Base-by-base conservation (phyloP, 1,140 invertebrate genomes). In the Drosophila kikkawai region DNA sequence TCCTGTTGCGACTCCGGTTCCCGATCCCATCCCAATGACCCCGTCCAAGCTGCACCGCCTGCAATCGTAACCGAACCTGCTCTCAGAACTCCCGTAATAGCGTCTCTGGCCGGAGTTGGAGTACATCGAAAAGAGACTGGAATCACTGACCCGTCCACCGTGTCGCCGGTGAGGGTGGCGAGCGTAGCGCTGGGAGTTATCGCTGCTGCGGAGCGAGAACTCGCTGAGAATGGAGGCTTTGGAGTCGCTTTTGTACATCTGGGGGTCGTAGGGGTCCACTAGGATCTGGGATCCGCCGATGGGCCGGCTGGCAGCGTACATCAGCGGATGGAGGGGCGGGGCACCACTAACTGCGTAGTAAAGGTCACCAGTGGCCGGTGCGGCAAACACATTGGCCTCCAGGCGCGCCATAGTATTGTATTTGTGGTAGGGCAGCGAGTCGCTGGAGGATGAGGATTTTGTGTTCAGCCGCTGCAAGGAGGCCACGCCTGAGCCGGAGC, bases 231-330 rank as follows among this genome's bases (percentile, higher is more conserved):
- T 93, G 2, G 92, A 93, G 4, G 90, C 91, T 7, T 76, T 81
- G 0, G 92, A 93, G 57, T 93, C 92, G 44, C 91, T 92, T 42
- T 93, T 93, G 53, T 93, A 92, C 55, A 93, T 93, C 61, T 93
- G 84, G 1, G 87, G 70, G 19, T 91, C 91, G 32, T 85, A 91
- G 1, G 84, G 65, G 61, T 91, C 92, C 7, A 87, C 63, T 1
- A 92, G 75, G 17, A 92, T 92, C 41, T 92, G 91, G 2, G 91
- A 92, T 34, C 91, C 91, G 3, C 91, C 91, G 32, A 92, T 84
- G 4, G 91, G 85, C 0, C 91, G 64, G 48, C 91, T 92, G 15
- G 90, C 77, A 2, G 92, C 91, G 42, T 90, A 92, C 81, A 92
- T 90, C 4, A 91, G 34, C 0, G 91, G 80, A 51, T 92, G 91